Percentiles rank a stretch among this genome's conserved stretches.
Conservation (phyloP, 2,888 invertebrate genomes). For the Abrostola triplasia region DNA sequence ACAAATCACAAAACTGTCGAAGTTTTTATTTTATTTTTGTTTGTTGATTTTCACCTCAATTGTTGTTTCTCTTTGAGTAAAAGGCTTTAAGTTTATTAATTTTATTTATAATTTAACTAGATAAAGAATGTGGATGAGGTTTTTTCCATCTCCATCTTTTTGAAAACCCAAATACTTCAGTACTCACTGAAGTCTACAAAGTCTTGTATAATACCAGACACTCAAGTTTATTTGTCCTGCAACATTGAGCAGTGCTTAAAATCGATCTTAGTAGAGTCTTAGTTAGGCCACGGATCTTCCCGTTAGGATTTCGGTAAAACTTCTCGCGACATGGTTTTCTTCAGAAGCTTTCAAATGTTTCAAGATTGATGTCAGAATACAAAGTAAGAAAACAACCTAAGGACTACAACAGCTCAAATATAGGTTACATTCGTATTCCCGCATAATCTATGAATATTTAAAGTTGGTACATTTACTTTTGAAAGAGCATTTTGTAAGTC, state of each 20-base stretch:
- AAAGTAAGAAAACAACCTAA: slow-evolving; percentile 53
- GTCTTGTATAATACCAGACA: slow-evolving; percentile 21
- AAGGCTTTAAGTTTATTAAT: slow-evolving; percentile 25
- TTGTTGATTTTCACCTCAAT: neutral
- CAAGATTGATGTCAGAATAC: slow-evolving; percentile 73
- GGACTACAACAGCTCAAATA: slow-evolving; percentile 30
- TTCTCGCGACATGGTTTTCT: slow-evolving; percentile 72
- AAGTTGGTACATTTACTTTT: slow-evolving; percentile 59
- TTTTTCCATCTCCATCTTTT: slow-evolving; percentile 35
- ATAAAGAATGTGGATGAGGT: slow-evolving; percentile 26
- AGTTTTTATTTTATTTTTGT: neutral
- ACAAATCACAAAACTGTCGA: neutral
- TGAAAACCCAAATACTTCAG: slow-evolving; percentile 29
- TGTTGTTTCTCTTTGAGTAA: slow-evolving; percentile 31
- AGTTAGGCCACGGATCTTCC: slow-evolving; percentile 37
- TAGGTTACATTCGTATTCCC: slow-evolving; percentile 60
- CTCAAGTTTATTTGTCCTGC: slow-evolving; percentile 23
- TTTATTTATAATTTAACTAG: slow-evolving; percentile 5
- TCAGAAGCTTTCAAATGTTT: slow-evolving; percentile 77
- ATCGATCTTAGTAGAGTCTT: slow-evolving; percentile 27
- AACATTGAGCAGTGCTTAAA: slow-evolving; percentile 28
- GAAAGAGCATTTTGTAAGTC: slow-evolving; percentile 60
- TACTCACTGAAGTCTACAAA: slow-evolving; percentile 32
- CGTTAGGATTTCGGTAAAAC: slow-evolving; percentile 51
- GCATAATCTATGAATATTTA: slow-evolving; percentile 73